Conservation (phyloP, 2,797 vertebrate species). For the Gymnodraco acuticeps region DNA sequence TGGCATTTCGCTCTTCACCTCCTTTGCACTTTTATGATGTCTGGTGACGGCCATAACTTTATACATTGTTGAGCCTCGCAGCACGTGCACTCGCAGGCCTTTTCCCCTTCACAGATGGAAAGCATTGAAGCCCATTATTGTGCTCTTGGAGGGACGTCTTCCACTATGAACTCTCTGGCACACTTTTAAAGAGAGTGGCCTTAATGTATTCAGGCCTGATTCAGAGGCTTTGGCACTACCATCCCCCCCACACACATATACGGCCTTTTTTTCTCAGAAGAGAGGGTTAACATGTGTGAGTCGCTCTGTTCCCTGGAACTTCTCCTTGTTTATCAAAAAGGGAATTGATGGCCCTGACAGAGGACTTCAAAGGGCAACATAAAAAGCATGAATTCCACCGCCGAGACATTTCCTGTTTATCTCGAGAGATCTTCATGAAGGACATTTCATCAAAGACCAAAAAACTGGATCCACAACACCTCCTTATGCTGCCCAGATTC, state of each 20-base stretch:
- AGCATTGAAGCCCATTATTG: constrained; percentile 87
- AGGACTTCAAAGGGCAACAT: constrained; percentile 63
- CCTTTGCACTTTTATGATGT: constrained; percentile 64
- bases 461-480: constrained; percentile 15
- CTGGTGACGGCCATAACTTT: constrained; percentile 73
- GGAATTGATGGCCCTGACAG: constrained; percentile 63
- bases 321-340: constrained; percentile 75
- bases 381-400: constrained; percentile 46
- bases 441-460: constrained; percentile 52
- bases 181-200: constrained; percentile 88
- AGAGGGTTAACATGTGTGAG: constrained; percentile 80
- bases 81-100: constrained; percentile 83
- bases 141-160: constrained; percentile 86
- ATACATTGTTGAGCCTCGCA: constrained; percentile 69
- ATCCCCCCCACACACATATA: constrained; percentile 59
- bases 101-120: constrained; percentile 84
- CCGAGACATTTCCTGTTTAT: constrained; percentile 75
- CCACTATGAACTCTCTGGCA: constrained; percentile 87
- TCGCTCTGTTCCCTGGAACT: constrained; percentile 73
- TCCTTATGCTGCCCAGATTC: constrained; percentile 37
- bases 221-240: constrained; percentile 83
- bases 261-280: constrained; percentile 74
- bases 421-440: constrained; percentile 49
- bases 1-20: constrained; percentile 47
- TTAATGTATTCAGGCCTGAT: constrained; percentile 87